Percentiles rank a stretch among this genome's conserved stretches.
Evolutionary conservation across 2,113 vertebrate genomes (phyloP).

Genomic region (Tonatia bakeri): DNA sequence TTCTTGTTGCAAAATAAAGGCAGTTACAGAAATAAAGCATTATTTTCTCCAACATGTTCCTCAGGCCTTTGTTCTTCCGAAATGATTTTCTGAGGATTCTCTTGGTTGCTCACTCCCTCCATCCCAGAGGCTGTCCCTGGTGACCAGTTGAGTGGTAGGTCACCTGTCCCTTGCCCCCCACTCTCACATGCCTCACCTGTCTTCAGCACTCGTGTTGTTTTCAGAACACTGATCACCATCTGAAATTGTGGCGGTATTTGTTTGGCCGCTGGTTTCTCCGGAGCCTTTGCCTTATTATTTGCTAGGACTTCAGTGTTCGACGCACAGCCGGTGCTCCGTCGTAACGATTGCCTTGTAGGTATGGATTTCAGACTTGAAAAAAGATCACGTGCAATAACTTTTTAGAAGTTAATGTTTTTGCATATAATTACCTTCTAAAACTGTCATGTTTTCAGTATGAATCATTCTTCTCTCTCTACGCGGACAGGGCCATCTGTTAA

Average conservation of each 20-base stretch:
- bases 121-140: background rate
- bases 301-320: background rate
- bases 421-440: background rate
- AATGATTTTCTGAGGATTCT: background rate
- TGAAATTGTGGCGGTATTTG: background rate
- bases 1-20: background rate
- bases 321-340: fast-evolving
- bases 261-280: background rate
- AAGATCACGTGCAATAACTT: background rate
- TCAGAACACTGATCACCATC: fast-evolving
- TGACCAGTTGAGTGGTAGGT: fast-evolving
- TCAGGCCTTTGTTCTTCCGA: background rate
- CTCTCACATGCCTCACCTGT: fast-evolving
- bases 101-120: background rate
- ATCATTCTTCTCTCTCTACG: background rate
- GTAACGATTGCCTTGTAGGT: background rate
- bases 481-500: conserved; percentile 50
- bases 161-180: fast-evolving
- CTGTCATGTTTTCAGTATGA: background rate
- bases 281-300: background rate
- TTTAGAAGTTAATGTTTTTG: background rate
- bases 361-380: background rate
- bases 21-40: background rate
- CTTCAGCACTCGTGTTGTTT: background rate
- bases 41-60: background rate